Evolutionary conservation across 2,797 vertebrate species (phyloP), one percentile per base, ranked within the genome.

Genomic region (Crypturellus tataupa): DNA sequence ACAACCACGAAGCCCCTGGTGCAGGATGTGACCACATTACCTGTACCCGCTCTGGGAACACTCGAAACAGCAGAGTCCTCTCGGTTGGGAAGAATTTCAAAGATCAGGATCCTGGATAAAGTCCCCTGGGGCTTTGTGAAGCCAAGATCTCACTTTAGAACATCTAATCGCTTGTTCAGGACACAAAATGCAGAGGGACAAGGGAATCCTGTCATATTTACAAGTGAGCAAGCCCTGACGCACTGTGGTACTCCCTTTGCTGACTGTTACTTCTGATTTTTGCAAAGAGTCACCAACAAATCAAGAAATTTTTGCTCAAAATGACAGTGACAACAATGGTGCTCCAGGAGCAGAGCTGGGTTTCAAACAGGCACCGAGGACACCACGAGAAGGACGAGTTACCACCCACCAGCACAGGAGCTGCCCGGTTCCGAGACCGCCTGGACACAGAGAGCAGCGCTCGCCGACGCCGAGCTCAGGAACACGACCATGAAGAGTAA

Each of bases 251-350:
- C 18, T 47, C 75, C 86, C n/a, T 62, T 77, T 14, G 6, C 39
- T 39, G 65, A 62, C 58, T 53, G 72, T 71, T 65, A 37, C 25
- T 33, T 46, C 65, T 25, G 12, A 47, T 44, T 91, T 83, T 70
- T 83, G 89, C 76, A 91, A 83, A 18, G 24, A 55, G 65, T 78
- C 72, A 65, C 59, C 75, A 82, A 27, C 47, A 76, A 49, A 71
- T 49, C 44, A 46, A 16, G 68, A 89, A 13, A 85, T 13, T 46
- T 46, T 46, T 19, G 44, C 20, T 19, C 9, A 9, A 46, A 46
- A 46, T 20, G 19, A 46, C 44, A 6, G 64, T 2, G 1, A 79
- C 56, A 39, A 59, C 77, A 14, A 15, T 3, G 55, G 42, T 62
- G 35, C 27, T 75, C 24, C 71, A 68, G 27, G 2, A 23, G 89